Evolutionary conservation across 2,888 invertebrate species (phyloP), one percentile per base, ranked within the genome.

Genomic region (Cyaniris semiargus): DNA sequence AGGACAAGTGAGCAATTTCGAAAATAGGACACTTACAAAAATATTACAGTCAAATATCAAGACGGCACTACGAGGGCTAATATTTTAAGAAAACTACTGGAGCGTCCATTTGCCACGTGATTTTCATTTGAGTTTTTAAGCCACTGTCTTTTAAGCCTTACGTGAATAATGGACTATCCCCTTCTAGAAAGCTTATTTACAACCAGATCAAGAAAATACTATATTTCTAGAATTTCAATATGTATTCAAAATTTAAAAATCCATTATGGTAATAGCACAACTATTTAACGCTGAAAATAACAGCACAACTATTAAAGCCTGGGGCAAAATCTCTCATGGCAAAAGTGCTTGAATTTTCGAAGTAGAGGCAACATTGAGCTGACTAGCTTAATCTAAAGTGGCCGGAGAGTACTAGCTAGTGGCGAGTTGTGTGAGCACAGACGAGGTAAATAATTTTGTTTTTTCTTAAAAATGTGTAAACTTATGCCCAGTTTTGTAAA

Each of bases 371-470:
- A 85, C 80, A 84, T 84, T 85, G 85, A 86, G 85, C 84, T 82
- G 78, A 83, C 81, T 84, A 83, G 82, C 83, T 79, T 78, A 79
- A 76, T 79, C 53, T 74, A 84, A 84, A 79, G 81, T 85, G 85
- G 84, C 84, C 82, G 82, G 82, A 82, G 80, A 84, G 83, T 85
- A 85, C 81, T 77, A 80, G 81, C 84, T 84, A 81, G 79, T 89
- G 89, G 89, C 89, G 87, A 88, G 87, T 83, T 81, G 82, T 82
- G 84, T 86, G 87, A 88, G 88, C 88, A 83, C 82, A 80, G 81
- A 83, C 82, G 83, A 80, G 78, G 83, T 81, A 76, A 78, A 80
- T 75, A 80, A 80, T 78, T 75, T 76, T 13, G 53, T 76, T 76
- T 79, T 70, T 13, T 76, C 10, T 79, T 77, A 23, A 79, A 78